These are phyloP conservation scores for Cheirogaleus medius DNA, from an alignment of 2,113 vertebrate genomes.

Conservation along the genomic window DNA sequence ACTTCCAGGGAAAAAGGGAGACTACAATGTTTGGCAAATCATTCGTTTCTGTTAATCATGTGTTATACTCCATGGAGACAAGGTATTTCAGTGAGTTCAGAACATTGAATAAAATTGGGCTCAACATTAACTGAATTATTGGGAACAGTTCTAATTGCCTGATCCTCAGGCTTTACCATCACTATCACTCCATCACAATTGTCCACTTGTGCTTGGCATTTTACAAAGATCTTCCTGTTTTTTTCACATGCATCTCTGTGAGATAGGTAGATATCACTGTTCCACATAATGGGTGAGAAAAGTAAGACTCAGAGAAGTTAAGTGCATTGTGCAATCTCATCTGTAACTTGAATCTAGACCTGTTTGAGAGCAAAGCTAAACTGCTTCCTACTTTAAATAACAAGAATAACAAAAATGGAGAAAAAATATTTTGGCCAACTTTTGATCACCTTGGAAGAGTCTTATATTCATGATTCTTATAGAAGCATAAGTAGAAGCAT, in stretches of 20 bases:
- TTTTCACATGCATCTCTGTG: not conserved
- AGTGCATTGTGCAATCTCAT: not conserved
- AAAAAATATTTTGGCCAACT: not conserved
- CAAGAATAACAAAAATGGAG: not conserved
- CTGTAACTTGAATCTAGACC: not conserved
- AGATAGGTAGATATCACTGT: not conserved
- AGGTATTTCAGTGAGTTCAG: not conserved
- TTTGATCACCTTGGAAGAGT: not conserved
- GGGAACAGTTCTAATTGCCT: not conserved
- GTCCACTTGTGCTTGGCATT: not conserved
- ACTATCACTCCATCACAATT: not conserved
- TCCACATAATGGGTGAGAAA: not conserved
- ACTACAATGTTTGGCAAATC: fast-evolving
- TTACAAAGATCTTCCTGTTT: not conserved
- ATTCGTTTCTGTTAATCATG: not conserved
- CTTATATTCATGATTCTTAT: not conserved
- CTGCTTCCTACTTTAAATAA: not conserved
- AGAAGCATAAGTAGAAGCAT: not conserved
- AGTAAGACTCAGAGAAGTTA: not conserved
- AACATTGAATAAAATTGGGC: not conserved
- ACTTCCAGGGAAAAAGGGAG: not conserved
- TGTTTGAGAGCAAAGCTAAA: not conserved
- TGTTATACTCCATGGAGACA: not conserved
- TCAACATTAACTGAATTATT: not conserved
- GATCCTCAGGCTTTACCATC: not conserved